phyloP scores from a whole-genome alignment of 2,797 vertebrate genomes.

The Meriones psammophilus region DNA sequence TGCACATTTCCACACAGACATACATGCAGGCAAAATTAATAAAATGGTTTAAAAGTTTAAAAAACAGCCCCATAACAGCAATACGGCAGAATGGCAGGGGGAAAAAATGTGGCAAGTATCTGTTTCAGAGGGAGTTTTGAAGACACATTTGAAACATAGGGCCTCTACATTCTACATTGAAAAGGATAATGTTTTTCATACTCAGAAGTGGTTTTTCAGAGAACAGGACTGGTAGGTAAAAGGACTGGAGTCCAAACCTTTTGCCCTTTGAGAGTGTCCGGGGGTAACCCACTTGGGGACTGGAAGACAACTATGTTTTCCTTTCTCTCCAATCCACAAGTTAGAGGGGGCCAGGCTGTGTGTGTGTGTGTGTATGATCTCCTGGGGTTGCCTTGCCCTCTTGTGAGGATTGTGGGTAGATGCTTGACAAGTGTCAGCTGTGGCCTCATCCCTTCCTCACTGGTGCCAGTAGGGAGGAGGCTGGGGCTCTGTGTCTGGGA shows the following conservation, averaged over 20 bases:
- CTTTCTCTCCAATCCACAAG: neutral
- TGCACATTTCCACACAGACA: neutral
- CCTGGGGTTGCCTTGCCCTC: neutral
- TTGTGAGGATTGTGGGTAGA: neutral
- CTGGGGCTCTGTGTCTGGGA: neutral
- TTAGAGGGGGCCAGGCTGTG: neutral
- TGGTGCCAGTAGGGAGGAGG: neutral
- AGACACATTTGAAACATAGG: neutral
- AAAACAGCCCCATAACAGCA: neutral
- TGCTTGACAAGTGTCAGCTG: neutral
- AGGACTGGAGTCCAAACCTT: neutral
- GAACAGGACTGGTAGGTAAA: neutral
- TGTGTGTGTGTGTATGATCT: neutral
- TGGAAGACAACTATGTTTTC: neutral
- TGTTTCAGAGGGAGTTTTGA: neutral
- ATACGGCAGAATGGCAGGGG: neutral
- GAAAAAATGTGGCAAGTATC: neutral
- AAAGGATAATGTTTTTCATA: neutral
- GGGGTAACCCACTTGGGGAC: neutral
- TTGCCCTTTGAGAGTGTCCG: neutral
- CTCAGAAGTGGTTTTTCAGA: conserved; percentile 35
- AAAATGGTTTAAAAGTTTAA: neutral
- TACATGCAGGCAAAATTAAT: neutral
- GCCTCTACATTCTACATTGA: neutral
- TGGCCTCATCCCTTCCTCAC: neutral